Base-by-base conservation (phyloP, 2,797 vertebrate species). In the Neosilurus mollespiculum region DNA sequence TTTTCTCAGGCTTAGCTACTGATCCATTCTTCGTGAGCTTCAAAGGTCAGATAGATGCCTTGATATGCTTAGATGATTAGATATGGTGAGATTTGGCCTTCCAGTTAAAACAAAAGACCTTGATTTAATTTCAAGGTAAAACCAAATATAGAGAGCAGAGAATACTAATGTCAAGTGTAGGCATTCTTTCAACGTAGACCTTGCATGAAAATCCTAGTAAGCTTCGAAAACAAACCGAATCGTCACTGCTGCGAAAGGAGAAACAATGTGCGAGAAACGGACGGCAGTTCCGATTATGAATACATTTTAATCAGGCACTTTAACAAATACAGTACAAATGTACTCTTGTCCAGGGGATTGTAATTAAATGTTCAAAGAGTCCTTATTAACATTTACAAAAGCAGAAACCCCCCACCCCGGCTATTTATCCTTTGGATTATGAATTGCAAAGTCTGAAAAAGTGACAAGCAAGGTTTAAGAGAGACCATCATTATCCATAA, bases 271-370 rank as follows among this genome's bases (percentile, higher is more conserved):
- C 16, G 83, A 85, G 67, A 87, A 81, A 77, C n/a, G 80, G 24
- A 91, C 70, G 61, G 72, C 65, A 56, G 81, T 62, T 34, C 30
- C 85, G 81, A 90, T 91, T 88, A 90, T 87, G 87, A 89, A 91
- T 92, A 90, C 88, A 92, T 90, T 95, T 94, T 94, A 94, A 92
- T 95, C 88, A 94, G 93, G 93, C 93, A 94, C 94, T 94, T 93
- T 89, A 82, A 91, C 91, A 89, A 84, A 86, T 73, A 86, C 77
- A 87, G 84, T 54, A 86, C 76, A 80, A n/a, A 56, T 49, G 67
- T 81, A 83, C 59, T 65, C 34, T 81, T 64, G 78, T 81, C 84
- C 81, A 83, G 59, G 49, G 64, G 65, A 79, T 43, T 69, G 62
- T 80, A 65, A 73, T 65, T 49, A 80, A 73, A 79, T 15, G 82